Evolutionary conservation across 2,797 vertebrate species (phyloP), one percentile per base, ranked within the genome.

Genomic region (Arremon brunneinucha): DNA sequence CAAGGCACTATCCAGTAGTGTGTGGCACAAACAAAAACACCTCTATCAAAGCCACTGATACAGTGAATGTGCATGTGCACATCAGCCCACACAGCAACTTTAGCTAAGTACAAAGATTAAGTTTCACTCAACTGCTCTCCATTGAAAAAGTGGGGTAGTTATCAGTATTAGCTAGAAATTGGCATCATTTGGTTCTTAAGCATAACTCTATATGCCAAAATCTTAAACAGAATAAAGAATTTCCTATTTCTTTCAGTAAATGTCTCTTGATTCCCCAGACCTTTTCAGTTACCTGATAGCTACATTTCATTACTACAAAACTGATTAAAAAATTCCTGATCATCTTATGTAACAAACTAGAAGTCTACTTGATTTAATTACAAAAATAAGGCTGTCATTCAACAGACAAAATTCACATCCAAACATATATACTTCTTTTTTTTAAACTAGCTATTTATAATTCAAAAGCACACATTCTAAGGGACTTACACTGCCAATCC

Each of bases 1-100:
- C 95, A 96, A 97, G 96, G 95, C 96, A 97, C 96, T 96, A 92
- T 88, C 91, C 94, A 96, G 85, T 46, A 63, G 67, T 49, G 91
- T 91, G 95, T 95, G 96, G 95, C 95, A 94, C 94, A 76, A 78
- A 78, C 87, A 82, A 46, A 84, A 90, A 8, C 67, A 76, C 76
- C 77, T 63, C 91, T 60, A 5, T 67, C 28, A 74, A 85, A 94
- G 85, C 85, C 95, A 96, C 94, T 90, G 95, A 93, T 93, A 91
- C 81, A 94, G 87, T 93, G 92, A 91, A 87, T 6, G 52, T 39
- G 84, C 27, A 2, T 0, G 14, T 43, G 81, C 70, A 49, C 1
- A 4, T 60, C 72, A 76, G 71, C 82, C 84, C 91, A 84, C 89
- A 79, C 85, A 78, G 74, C 83, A 86, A 34, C 74, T 60, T 87